Percentiles rank a stretch among this genome's conserved stretches.
Conservation (phyloP, 2,797 vertebrate species). For the Pseudochirops corinnae region DNA sequence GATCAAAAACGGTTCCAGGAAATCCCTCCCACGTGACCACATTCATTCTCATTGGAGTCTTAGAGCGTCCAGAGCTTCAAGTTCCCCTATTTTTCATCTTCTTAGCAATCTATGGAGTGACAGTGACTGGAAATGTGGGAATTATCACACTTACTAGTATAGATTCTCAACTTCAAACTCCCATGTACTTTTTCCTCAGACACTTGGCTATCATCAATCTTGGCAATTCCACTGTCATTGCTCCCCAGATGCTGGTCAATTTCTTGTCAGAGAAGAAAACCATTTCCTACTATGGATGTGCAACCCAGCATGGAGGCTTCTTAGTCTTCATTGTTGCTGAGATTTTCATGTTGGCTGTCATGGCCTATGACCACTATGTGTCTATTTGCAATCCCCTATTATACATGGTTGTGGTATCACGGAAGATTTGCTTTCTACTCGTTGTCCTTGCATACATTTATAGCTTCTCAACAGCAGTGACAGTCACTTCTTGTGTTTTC, state of each 20-base stretch:
- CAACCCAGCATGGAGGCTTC: not conserved
- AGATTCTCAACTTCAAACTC: constrained; percentile 54
- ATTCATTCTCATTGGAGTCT: constrained; percentile 68
- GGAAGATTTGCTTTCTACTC: constrained; percentile 13
- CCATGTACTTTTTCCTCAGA: constrained; percentile 56
- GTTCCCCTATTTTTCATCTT: constrained; percentile 65
- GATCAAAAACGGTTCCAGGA: not conserved
- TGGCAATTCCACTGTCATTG: constrained; percentile 39
- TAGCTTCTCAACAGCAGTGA: constrained; percentile 31
- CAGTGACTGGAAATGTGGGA: constrained; percentile 26
- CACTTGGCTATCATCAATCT: constrained; percentile 52
- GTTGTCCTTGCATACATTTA: not conserved
- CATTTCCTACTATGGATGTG: constrained; percentile 40
- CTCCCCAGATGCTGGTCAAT: constrained; percentile 53
- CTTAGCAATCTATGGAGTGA: constrained; percentile 53
- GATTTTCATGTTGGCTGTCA: constrained; percentile 44
- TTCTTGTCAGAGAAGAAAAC: constrained; percentile 43
- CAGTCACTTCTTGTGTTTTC: constrained; percentile 39
- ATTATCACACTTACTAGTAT: constrained; percentile 57
- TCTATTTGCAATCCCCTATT: constrained; percentile 63
- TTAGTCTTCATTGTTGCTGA: constrained; percentile 28
- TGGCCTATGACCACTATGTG: constrained; percentile 65
- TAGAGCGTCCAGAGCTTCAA: not conserved
- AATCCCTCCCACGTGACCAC: constrained; percentile 43
- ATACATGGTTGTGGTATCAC: constrained; percentile 6